Base-by-base conservation (phyloP, 1,140 invertebrate genomes). In the Choristoneura fumiferana region DNA sequence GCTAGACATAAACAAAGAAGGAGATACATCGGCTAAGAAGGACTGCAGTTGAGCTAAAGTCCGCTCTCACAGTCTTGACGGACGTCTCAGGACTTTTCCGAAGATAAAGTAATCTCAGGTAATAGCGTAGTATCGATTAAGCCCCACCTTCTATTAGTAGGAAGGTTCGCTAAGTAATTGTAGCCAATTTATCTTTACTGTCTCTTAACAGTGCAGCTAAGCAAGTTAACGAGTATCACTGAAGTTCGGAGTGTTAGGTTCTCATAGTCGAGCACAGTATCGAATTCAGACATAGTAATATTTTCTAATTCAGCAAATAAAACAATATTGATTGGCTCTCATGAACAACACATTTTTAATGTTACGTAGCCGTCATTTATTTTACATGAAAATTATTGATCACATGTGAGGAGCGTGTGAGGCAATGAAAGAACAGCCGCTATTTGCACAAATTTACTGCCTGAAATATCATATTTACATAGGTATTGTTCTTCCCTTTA, bases 71-170 rank as follows among this genome's bases (percentile, higher is more conserved):
- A 52, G 72, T 81, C 74, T 66, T 33, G 10, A 33, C 45, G 65
- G 72, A 78, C 69, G 57, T 18, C 58, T 63, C 61, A 69, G 73
- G 79, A 84, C 81, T 79, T 78, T 73, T 74, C 82, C 82, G 84
- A 87, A 85, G 81, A 69, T 75, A 73, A 78, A 71, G 79, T 84
- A 85, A 85, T 85, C 84, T 87, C 84, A 80, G 76, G 74, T 78
- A 81, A 71, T 80, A 77, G 78, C 77, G 79, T 78, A 76, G 78
- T 67, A 78, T 69, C 78, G 72, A 80, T 69, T 76, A 65, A 73
- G 66, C 64, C 71, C 57, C 72, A 67, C 75, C 70, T 71, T 73
- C 35, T 5, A n/a, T 49, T 49, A n/a, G 18, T 49, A 49, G 43
- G 12, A 13, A 49, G 22, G 18, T 12, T 13, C 1, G 18, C 43